Percentiles rank a stretch among this genome's conserved stretches.
These are phyloP conservation scores for Cheiracanthium punctorium DNA, from an alignment of 2,888 invertebrate genomes.

Conservation along the genomic window DNA sequence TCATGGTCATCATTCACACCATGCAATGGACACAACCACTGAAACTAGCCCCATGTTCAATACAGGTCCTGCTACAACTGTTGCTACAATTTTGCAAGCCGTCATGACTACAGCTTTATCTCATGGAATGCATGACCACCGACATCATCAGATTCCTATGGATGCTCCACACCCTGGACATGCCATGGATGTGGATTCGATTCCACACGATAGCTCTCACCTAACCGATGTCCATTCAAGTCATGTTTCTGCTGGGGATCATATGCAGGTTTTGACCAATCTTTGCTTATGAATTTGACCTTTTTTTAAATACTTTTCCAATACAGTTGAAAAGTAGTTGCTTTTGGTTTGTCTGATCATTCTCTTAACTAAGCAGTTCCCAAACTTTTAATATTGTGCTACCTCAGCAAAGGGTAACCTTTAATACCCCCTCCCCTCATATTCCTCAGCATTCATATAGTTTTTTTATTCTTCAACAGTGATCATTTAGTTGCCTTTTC, in stretches of 20 bases:
- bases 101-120: slow-evolving; percentile 56
- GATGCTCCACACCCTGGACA: slow-evolving; percentile 31
- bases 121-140: neutral
- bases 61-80: slow-evolving; percentile 27
- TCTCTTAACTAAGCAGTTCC: too few species aligned
- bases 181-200: neutral
- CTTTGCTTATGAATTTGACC: neutral
- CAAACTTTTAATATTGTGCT: too few species aligned
- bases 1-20: neutral
- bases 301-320: neutral
- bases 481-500: too few species aligned
- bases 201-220: neutral
- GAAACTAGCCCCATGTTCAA: neutral
- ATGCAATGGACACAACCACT: slow-evolving; percentile 17
- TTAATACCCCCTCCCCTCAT: too few species aligned
- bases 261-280: too few species aligned
- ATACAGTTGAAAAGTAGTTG: too few species aligned
- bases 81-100: slow-evolving; percentile 40
- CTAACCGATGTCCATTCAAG: slow-evolving; percentile 29
- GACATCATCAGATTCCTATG: neutral
- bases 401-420: too few species aligned
- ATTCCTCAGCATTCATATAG: too few species aligned
- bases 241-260: slow-evolving; percentile 23
- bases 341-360: too few species aligned
- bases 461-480: too few species aligned